Base-by-base conservation (phyloP, 2,113 vertebrate genomes). In the Cephalopterus ornatus region DNA sequence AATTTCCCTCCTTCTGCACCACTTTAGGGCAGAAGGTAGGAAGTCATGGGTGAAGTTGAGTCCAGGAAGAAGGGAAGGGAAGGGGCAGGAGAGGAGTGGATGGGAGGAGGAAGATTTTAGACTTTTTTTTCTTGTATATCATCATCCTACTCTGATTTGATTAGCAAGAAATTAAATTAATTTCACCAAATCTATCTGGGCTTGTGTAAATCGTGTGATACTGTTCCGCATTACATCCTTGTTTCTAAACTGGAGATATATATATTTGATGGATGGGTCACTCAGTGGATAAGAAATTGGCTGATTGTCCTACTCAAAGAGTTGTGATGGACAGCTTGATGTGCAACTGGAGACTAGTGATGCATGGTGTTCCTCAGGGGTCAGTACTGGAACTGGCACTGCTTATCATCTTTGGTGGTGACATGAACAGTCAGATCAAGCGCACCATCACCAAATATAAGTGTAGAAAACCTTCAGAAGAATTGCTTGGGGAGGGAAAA, bases 21-120 rank as follows among this genome's bases (percentile, higher is more conserved):
- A 11, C 18, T 9, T 3, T 1, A 3, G 2, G 6, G n/a, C 5
- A 53, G 10, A 22, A 47, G 11, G 10, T 9, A 42, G 27, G 75
- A 50, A 63, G 2, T 44, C 20, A 15, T 37, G 35, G 37, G n/a
- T 37, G 14, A 26, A 17, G n/a, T 3, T 59, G n/a, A 62, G 35
- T 39, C 50, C 0, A 1, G 28, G 28, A 88, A 71, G 9, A 62
- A 49, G 6, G 4, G 8, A 21, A 61, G 35, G 24, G 14, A 59
- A 23, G 23, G 22, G 14, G 16, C 14, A 35, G n/a, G 11, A 39
- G 24, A 17, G 16, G 35, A 62, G 22, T 8, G 9, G 10, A 39
- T 8, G 20, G n/a, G 12, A 46, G 3, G 2, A 26, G 2, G 2
- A 55, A 55, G 32, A 28, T 53, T 49, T 63, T 8, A 41, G 16